These are phyloP conservation scores for Ispidina lecontei DNA, from an alignment of 2,797 vertebrate genomes.

Conservation along the genomic window DNA sequence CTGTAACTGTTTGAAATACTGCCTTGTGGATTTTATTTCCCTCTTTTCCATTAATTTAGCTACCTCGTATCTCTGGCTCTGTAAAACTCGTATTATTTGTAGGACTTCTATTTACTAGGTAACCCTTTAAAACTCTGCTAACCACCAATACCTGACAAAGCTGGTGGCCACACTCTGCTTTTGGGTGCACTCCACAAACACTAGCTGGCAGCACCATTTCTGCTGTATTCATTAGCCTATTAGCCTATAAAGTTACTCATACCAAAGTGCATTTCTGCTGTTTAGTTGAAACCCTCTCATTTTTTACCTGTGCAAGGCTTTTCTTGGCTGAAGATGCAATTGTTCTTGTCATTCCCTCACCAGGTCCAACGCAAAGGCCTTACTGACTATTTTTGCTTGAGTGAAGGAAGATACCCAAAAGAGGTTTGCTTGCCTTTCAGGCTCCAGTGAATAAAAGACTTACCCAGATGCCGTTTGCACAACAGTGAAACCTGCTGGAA, in stretches of 20 bases:
- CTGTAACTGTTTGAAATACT: neutral
- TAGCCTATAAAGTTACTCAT: neutral
- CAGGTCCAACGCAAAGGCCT: conserved; percentile 28
- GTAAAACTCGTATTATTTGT: neutral
- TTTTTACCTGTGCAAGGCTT: conserved; percentile 29
- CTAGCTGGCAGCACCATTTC: neutral
- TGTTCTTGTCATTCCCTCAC: neutral
- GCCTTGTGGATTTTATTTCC: neutral
- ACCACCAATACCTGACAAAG: neutral
- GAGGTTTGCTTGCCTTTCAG: conserved; percentile 20
- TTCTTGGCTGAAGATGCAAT: conserved; percentile 12
- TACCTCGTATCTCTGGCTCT: neutral
- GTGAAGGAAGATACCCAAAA: conserved; percentile 20
- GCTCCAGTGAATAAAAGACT: neutral
- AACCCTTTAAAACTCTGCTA: neutral
- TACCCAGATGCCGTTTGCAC: neutral
- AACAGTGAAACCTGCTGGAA: neutral
- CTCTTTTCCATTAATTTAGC: neutral
- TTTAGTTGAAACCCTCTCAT: conserved; percentile 13
- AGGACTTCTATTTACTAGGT: neutral
- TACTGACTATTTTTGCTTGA: conserved; percentile 15
- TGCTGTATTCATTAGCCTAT: neutral
- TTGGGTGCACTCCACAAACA: neutral
- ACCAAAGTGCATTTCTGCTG: neutral
- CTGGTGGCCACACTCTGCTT: neutral